Percentiles rank a stretch among this genome's conserved stretches.
Conservation (phyloP, 2,888 invertebrate genomes). For the Anthophora plumipes region DNA sequence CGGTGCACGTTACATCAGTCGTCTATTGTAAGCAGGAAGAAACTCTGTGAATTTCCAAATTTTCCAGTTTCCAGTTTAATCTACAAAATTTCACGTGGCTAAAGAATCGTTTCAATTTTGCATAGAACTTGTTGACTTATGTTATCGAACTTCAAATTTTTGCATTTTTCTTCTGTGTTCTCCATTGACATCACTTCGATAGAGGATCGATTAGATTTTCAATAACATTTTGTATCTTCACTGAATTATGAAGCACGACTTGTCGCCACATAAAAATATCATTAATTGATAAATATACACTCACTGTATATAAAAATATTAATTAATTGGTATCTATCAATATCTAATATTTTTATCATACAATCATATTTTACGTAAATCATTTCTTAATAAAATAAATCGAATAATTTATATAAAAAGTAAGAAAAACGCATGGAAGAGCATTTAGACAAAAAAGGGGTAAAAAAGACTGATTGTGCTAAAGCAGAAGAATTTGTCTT, state of each 20-base stretch:
- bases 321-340: too few species aligned
- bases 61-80: not conserved
- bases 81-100: not conserved
- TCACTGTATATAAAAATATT: too few species aligned
- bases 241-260: not conserved
- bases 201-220: not conserved
- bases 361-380: too few species aligned
- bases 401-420: too few species aligned
- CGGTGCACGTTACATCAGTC: constrained; percentile 6
- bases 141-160: not conserved
- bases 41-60: not conserved
- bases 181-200: not conserved
- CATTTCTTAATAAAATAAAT: too few species aligned
- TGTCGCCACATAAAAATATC: not conserved
- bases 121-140: too few species aligned
- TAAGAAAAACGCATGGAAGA: too few species aligned
- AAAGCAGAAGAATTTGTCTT: too few species aligned
- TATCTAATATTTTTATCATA: too few species aligned
- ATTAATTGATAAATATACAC: too few species aligned
- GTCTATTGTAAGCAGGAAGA: not conserved
- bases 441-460: too few species aligned
- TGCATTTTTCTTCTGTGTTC: not conserved
- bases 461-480: too few species aligned
- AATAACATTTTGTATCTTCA: not conserved
- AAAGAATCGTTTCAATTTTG: not conserved